Conservation (phyloP, 2,113 vertebrate genomes). For the Barbus barbus region DNA sequence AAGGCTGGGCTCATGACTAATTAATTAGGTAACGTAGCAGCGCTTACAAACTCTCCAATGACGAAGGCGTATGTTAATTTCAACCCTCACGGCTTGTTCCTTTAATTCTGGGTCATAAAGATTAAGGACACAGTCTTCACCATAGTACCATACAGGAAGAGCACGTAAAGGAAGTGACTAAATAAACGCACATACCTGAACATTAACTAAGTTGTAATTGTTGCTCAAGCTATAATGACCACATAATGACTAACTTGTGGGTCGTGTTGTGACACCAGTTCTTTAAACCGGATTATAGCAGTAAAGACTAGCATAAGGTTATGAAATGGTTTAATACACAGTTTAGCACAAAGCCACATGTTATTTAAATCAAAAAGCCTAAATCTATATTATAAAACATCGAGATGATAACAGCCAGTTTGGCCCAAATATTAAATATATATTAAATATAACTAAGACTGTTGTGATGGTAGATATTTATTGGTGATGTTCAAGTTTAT, state of each 20-base stretch:
- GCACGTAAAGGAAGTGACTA: conserved; percentile 24
- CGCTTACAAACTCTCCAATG: background rate
- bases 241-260: background rate
- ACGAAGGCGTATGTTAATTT: background rate
- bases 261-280: background rate
- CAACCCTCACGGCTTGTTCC: too few species aligned
- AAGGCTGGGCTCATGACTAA: background rate
- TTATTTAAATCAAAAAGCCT: too few species aligned
- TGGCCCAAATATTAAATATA: too few species aligned
- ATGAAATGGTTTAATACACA: too few species aligned
- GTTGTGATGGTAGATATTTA: background rate
- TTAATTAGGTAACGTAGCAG: background rate
- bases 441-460: too few species aligned
- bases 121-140: background rate
- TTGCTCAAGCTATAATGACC: background rate
- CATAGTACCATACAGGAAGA: background rate
- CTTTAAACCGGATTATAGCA: too few species aligned
- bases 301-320: too few species aligned
- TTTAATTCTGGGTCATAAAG: background rate
- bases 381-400: too few species aligned
- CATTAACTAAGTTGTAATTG: background rate
- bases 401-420: too few species aligned
- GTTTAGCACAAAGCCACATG: background rate
- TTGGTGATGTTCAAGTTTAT: too few species aligned
- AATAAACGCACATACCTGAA: background rate